Conservation (phyloP, 2,797 vertebrate genomes). For the Epinephelus coioides region DNA sequence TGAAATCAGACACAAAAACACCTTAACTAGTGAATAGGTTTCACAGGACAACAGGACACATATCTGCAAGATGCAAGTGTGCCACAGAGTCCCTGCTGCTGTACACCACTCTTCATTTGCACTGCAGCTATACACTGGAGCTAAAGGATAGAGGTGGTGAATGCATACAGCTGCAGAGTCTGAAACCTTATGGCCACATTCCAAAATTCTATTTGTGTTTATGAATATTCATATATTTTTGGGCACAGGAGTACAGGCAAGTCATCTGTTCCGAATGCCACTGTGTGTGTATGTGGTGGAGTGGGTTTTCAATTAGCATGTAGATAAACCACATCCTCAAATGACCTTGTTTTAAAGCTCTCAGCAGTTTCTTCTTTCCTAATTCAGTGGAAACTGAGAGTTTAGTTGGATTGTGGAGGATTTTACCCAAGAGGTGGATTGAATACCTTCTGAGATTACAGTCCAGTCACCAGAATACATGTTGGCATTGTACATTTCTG, state of each 20-base stretch:
- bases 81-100: slow-evolving; percentile 36
- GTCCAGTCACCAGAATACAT: no score
- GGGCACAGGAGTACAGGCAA: slow-evolving; percentile 26
- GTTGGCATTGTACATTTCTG: no score
- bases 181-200: slow-evolving; percentile 53
- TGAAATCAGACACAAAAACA: background rate
- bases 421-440: background rate
- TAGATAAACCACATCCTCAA: slow-evolving; percentile 23
- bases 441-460: background rate
- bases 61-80: slow-evolving; percentile 31
- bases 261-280: slow-evolving; percentile 40
- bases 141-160: slow-evolving; percentile 22
- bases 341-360: slow-evolving; percentile 13
- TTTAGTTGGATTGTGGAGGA: background rate
- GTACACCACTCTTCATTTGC: slow-evolving; percentile 29
- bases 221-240: slow-evolving; percentile 66
- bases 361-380: background rate
- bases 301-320: slow-evolving; percentile 29
- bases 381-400: background rate
- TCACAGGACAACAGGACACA: slow-evolving; percentile 15
- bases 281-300: background rate
- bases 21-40: slow-evolving; percentile 10
- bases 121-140: slow-evolving; percentile 31
- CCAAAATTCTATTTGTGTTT: slow-evolving; percentile 36
- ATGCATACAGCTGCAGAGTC: slow-evolving; percentile 42